phyloP scores from a whole-genome alignment of 2,113 vertebrate species.

The Gavia stellata region DNA sequence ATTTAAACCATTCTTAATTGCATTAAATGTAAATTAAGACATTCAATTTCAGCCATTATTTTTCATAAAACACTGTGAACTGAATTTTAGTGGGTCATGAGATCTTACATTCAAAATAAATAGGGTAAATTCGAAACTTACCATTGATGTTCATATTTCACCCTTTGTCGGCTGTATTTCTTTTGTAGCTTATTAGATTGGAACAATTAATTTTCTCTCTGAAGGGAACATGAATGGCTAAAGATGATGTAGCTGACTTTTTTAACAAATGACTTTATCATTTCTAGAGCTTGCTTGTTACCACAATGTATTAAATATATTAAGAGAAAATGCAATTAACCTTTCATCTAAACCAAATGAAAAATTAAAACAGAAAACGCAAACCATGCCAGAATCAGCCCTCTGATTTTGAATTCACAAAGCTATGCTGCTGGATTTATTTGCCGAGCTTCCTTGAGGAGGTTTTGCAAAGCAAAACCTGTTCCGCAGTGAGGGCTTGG shows the following conservation, averaged over 20 bases:
- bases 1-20: slow-evolving; percentile 98
- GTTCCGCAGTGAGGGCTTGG: background rate
- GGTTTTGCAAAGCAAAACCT: background rate
- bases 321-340: slow-evolving; percentile 62
- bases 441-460: background rate
- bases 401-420: slow-evolving; percentile 38
- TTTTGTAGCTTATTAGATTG: slow-evolving; percentile 76
- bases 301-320: slow-evolving; percentile 65
- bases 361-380: slow-evolving; percentile 63
- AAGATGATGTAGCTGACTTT: slow-evolving; percentile 66
- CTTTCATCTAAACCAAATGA: slow-evolving; percentile 56
- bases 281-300: slow-evolving; percentile 64
- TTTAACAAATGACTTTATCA: slow-evolving; percentile 74
- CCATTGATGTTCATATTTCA: slow-evolving; percentile 82
- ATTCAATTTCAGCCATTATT: slow-evolving; percentile 98
- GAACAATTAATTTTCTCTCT: slow-evolving; percentile 78
- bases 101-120: slow-evolving; percentile 83
- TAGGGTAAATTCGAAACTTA: slow-evolving; percentile 80
- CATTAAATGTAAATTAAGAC: slow-evolving; percentile 99
- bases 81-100: slow-evolving; percentile 94
- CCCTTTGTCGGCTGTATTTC: slow-evolving; percentile 75
- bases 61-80: slow-evolving; percentile 98
- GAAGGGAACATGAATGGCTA: slow-evolving; percentile 72
- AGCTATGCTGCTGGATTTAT: slow-evolving; percentile 2
- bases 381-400: slow-evolving; percentile 33